Base-by-base conservation (phyloP, 2,113 vertebrate species). In the Amblyornis subalaris region DNA sequence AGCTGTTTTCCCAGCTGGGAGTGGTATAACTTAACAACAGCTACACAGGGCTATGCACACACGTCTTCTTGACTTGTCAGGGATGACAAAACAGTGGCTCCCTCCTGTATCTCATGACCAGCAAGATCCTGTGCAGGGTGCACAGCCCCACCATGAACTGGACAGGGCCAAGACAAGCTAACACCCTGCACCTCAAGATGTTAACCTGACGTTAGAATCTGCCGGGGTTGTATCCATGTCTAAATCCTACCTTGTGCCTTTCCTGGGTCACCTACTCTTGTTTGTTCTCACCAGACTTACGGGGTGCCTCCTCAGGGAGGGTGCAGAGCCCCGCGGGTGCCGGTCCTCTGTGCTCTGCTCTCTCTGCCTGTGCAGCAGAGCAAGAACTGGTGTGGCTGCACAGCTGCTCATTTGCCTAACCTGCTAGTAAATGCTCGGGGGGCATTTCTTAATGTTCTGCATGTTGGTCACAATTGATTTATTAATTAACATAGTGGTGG, bases 391-490 rank as follows among this genome's bases (percentile, higher is more conserved):
- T 48, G 78, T 25, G 79, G 79, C 60, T 35, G 9, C 1, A 0
- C 96, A 96, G 96, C 94, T 96, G 96, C 90, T 96, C 85, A 92
- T 96, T 96, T 96, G 95, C 96, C 83, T 96, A 96, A 71, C 62
- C 85, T 13, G 22, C 72, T 85, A 44, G 67, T 67, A 89, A 95
- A 83, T 72, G 51, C 88, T 90, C 79, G 53, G 54, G 67, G 92
- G 88, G 38, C 55, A 80, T 29, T 93, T 86, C 92, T 96, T 38
- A 25, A 80, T 84, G 79, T 92, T 94, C 95, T 85, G 90, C 51
- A 0, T 92, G 75, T 95, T 96, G 92, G 72, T 81, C 86, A 92
- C 71, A 79, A 93, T 94, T 33, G 81, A 92, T 77, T 79, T 90
- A 83, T 79, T 91, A 89, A 93, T 95, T 95, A 88, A 74, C 14